A percentile compares a stretch with the other conserved stretches of the same genome.
Evolutionary conservation across 2,888 invertebrate genomes (phyloP).

Genomic region (Dynastes tityus): DNA sequence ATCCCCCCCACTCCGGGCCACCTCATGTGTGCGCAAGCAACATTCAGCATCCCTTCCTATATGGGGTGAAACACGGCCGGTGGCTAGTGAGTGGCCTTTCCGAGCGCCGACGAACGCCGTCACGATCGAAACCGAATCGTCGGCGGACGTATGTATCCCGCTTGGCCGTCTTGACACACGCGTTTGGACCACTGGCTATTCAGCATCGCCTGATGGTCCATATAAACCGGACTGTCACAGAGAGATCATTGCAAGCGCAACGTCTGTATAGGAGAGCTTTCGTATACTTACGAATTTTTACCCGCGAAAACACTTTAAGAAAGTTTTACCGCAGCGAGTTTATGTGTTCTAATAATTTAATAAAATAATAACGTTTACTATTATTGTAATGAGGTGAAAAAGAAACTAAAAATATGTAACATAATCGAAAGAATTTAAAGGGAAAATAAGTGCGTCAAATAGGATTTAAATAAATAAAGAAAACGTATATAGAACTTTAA

Average conservation of each 20-base stretch:
- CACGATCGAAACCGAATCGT: constrained; percentile 60
- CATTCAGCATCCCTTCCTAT: constrained; percentile 70
- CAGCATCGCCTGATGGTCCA: constrained; percentile 67
- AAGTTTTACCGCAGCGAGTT: too few species aligned
- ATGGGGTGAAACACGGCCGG: constrained; percentile 73
- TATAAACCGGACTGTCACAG: constrained; percentile 52
- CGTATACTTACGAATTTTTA: constrained; percentile 1
- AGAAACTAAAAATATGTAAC: background rate
- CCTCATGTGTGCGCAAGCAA: constrained; percentile 66
- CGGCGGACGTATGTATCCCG: constrained; percentile 63
- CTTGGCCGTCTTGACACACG: constrained; percentile 68
- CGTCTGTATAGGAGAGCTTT: constrained; percentile 43
- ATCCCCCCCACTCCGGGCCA: constrained; percentile 63
- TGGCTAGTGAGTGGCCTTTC: constrained; percentile 72
- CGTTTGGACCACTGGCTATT: constrained; percentile 70
- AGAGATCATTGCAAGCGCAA: constrained; percentile 38
- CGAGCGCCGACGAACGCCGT: constrained; percentile 61
- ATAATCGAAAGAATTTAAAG: background rate
- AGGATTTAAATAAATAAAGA: background rate
- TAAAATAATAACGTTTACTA: background rate
- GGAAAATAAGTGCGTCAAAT: constrained; percentile 7
- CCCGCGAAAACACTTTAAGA: background rate
- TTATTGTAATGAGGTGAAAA: background rate
- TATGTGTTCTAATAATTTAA: background rate
- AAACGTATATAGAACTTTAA: background rate